Evolutionary conservation across 2,797 vertebrate genomes (phyloP).

Genomic region (Sebastes vulpes): DNA sequence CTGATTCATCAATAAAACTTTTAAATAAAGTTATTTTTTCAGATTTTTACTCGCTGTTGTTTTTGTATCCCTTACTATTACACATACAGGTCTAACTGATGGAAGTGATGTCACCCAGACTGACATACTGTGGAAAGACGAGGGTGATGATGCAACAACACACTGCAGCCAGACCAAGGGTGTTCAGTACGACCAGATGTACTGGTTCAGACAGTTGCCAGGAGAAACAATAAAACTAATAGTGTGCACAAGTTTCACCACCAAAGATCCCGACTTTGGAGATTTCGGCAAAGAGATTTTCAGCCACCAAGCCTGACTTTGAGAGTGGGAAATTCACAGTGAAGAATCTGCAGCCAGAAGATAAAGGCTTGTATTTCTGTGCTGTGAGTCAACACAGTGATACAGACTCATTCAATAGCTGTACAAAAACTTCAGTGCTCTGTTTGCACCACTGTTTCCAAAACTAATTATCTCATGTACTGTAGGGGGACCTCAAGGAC

Average conservation of each 20-base stretch:
- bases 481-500: neutral
- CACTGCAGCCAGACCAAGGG: too few species aligned
- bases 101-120: neutral
- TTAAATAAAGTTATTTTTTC: neutral
- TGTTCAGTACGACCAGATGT: too few species aligned
- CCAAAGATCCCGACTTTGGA: too few species aligned
- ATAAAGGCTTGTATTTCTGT: constrained; percentile 58
- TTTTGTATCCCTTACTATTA: neutral
- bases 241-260: too few species aligned
- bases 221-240: too few species aligned
- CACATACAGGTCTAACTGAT: neutral
- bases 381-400: constrained; percentile 47
- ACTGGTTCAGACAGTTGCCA: too few species aligned
- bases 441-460: too few species aligned
- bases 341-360: constrained; percentile 30
- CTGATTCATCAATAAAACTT: neutral
- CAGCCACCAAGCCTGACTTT: constrained; percentile 12
- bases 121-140: too few species aligned
- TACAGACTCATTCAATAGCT: neutral
- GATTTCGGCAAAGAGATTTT: neutral
- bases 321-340: constrained; percentile 60
- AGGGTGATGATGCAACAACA: too few species aligned
- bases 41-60: neutral
- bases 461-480: neutral
- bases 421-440: constrained; percentile 27